Conservation (phyloP, 2,113 vertebrate species). For the Chaenogobius annularis region DNA sequence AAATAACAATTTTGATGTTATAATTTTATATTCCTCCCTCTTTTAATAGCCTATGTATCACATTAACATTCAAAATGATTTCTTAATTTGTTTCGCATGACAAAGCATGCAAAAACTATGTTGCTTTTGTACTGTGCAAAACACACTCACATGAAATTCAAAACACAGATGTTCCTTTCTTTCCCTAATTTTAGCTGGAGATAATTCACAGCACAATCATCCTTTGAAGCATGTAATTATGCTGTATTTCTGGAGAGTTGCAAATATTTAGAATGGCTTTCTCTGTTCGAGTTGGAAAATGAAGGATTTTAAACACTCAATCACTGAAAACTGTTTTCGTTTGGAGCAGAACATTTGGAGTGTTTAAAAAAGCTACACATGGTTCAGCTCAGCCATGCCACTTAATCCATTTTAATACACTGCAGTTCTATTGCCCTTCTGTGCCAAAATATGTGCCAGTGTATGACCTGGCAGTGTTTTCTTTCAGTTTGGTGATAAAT, state of each 20-base stretch:
- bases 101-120: neutral
- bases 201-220: conserved; percentile 35
- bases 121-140: neutral
- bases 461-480: neutral
- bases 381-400: conserved; percentile 52
- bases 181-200: conserved; percentile 27
- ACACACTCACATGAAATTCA: neutral
- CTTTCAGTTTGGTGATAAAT: conserved; percentile 9
- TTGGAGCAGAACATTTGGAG: conserved; percentile 42
- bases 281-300: conserved; percentile 54
- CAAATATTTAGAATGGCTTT: conserved; percentile 57
- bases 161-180: neutral
- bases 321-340: conserved; percentile 36
- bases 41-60: neutral
- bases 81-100: neutral
- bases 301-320: conserved; percentile 27
- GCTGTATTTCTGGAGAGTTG: conserved; percentile 41
- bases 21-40: too few relatives aligned
- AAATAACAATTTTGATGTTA: too few relatives aligned
- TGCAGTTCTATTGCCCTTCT: neutral
- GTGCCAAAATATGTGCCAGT: neutral
- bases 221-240: conserved; percentile 39
- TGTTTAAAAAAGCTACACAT: conserved; percentile 39
- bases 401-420: conserved; percentile 42
- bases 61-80: neutral